These are phyloP conservation scores for Dendrocincla tyrannina DNA, from an alignment of 2,797 vertebrate species.

Conservation along the genomic window DNA sequence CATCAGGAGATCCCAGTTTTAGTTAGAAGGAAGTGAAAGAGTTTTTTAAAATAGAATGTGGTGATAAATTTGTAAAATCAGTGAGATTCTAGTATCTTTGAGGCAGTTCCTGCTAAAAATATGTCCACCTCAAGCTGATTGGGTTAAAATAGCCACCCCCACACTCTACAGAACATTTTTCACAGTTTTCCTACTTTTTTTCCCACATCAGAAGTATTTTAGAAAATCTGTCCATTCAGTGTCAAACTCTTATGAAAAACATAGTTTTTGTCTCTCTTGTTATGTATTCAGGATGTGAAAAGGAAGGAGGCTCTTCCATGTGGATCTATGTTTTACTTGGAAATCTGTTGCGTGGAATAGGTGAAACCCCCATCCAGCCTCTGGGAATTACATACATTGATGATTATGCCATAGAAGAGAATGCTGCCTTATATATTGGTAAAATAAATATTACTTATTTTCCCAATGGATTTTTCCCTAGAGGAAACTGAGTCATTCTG, in stretches of 20 bases:
- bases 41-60: neutral
- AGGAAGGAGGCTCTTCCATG: conserved; percentile 79
- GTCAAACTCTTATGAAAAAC: neutral
- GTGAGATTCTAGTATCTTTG: neutral
- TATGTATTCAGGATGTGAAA: conserved; percentile 75
- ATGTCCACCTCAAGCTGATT: neutral
- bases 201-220: neutral
- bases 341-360: conserved; percentile 86
- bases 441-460: conserved; percentile 16
- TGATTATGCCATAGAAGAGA: conserved; percentile 82
- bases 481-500: neutral
- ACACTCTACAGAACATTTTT: neutral
- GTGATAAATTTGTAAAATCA: neutral
- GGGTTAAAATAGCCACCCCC: neutral
- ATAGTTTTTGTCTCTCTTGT: neutral
- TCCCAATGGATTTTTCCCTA: neutral
- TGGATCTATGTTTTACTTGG: conserved; percentile 87
- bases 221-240: neutral
- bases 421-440: conserved; percentile 87
- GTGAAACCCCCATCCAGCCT: conserved; percentile 87
- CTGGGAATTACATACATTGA: conserved; percentile 87
- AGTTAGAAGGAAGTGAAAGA: neutral
- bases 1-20: neutral
- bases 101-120: neutral
- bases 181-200: neutral